Percentiles rank a stretch among this genome's conserved stretches.
phyloP scores from a whole-genome alignment of 1,140 invertebrate genomes.

The Drosophila orena region DNA sequence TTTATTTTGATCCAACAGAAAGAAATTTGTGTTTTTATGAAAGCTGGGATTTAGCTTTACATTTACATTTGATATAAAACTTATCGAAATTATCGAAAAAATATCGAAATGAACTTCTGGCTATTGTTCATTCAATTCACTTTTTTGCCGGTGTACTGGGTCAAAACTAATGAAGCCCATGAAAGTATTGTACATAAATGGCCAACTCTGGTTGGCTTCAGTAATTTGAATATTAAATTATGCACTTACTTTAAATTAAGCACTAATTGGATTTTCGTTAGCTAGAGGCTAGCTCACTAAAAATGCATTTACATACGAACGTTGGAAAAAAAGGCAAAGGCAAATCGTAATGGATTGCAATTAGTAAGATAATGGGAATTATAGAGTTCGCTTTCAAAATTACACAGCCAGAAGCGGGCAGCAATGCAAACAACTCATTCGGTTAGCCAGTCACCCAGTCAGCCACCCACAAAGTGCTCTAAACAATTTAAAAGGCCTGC shows the following conservation, averaged over 20 bases:
- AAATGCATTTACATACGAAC: neutral
- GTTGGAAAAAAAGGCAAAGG: neutral
- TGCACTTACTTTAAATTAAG: neutral
- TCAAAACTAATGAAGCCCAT: too few relatives aligned
- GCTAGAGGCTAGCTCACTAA: neutral
- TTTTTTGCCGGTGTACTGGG: too few relatives aligned
- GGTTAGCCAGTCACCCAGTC: neutral
- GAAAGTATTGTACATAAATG: too few relatives aligned
- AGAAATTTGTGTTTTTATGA: neutral
- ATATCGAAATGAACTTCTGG: too few relatives aligned
- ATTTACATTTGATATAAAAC: too few relatives aligned
- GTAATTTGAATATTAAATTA: too few relatives aligned
- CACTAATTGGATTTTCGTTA: neutral
- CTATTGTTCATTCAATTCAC: too few relatives aligned
- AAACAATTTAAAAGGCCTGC: constrained; percentile 41
- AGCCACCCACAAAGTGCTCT: constrained; percentile 12
- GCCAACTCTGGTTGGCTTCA: too few relatives aligned
- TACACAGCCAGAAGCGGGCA: neutral
- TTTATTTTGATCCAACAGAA: neutral
- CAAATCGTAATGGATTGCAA: neutral
- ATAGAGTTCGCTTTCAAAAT: constrained; percentile 7
- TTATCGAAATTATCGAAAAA: too few relatives aligned
- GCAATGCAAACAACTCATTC: constrained; percentile 1
- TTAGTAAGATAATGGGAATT: neutral
- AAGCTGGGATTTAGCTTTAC: neutral